These are phyloP conservation scores for Iphiclides podalirius DNA, from an alignment of 2,888 invertebrate genomes.

Conservation along the genomic window DNA sequence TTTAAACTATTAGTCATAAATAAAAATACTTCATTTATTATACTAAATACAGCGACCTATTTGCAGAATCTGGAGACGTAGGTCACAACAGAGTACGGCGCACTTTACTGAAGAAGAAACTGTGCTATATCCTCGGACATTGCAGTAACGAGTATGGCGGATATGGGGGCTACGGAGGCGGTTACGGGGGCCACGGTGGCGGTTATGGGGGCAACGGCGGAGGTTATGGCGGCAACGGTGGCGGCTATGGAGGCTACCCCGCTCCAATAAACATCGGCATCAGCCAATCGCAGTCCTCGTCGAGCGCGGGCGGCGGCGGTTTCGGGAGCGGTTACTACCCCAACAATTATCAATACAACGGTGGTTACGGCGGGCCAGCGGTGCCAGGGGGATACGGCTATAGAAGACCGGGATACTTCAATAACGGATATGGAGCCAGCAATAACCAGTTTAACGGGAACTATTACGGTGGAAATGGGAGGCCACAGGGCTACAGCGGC, in stretches of 20 bases:
- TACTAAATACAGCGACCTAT: no score
- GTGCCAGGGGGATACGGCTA: slow-evolving; percentile 30
- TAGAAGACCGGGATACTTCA: slow-evolving; percentile 45
- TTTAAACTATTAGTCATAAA: no score
- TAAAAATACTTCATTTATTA: no score
- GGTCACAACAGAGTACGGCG: slow-evolving; percentile 41
- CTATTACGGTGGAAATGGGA: slow-evolving; percentile 43
- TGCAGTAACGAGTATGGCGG: slow-evolving; percentile 38
- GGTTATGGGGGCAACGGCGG: slow-evolving; percentile 25
- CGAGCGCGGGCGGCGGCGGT: slow-evolving; percentile 57
- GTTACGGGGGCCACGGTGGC: slow-evolving; percentile 35
- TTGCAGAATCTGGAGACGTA: slow-evolving; percentile 32
- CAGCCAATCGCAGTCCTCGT: slow-evolving; percentile 67
- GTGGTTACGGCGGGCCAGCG: slow-evolving; percentile 33
- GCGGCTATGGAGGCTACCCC: slow-evolving; percentile 31
- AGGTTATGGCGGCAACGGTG: slow-evolving; percentile 36
- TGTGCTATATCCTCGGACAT: slow-evolving; percentile 53
- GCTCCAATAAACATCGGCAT: slow-evolving; percentile 67
- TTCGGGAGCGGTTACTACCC: slow-evolving; percentile 49
- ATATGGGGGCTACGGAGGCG: slow-evolving; percentile 26
- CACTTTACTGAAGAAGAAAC: slow-evolving; percentile 42
- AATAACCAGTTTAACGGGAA: slow-evolving; percentile 71
- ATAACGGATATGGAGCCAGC: slow-evolving; percentile 51
- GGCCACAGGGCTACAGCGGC: slow-evolving; percentile 10
- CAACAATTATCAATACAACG: slow-evolving; percentile 47